Evolutionary conservation across 2,797 vertebrate genomes (phyloP), one percentile per base, ranked within the genome.

Genomic region (Chloroceryle inda): DNA sequence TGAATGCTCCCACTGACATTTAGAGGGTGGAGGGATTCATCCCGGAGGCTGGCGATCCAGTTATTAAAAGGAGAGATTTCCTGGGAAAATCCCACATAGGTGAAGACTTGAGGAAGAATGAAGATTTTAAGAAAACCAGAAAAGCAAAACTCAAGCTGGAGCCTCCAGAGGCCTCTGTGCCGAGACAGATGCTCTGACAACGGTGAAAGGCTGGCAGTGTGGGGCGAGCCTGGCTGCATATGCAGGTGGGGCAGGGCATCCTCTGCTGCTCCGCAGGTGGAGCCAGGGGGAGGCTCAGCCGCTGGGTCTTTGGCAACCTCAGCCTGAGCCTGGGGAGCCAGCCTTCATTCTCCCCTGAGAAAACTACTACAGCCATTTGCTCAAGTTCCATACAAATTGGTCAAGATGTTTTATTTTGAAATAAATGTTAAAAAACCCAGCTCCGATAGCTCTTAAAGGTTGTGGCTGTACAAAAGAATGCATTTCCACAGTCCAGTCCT

Each of bases 341-440:
- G 17, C 33, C 8, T 58, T 68, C 29, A 7, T 5, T 55, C 17
- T 38, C 11, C 44, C 0, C 0, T 29, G 29, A 20, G 20, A 58
- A 73, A 45, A 7, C 5, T 6, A 13, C 29, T 42, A 10, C 19
- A 42, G 59, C 55, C 14, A 6, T 44, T 22, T 17, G 31, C 8
- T 84, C 3, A 0, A 52, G 62, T 56, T 53, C 33, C 56, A n/a
- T 22, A 63, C 31, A 78, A 42, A 69, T 20, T 18, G 38, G 53
- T 56, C 13, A 50, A 40, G 37, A 29, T 17, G 12, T 31, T 77
- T 73, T 11, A 55, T 67, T 73, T 93, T 68, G 22, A 82, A 73
- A 62, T 56, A 40, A 40, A 63, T 33, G 6, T 68, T 11, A 6
- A 29, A 29, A 68, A 40, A 13, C 23, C 45, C 61, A 73, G 17